A percentile compares a stretch with the other conserved stretches of the same genome.
Conservation (phyloP, 2,888 invertebrate species). For the Cerceris ruficornis region DNA sequence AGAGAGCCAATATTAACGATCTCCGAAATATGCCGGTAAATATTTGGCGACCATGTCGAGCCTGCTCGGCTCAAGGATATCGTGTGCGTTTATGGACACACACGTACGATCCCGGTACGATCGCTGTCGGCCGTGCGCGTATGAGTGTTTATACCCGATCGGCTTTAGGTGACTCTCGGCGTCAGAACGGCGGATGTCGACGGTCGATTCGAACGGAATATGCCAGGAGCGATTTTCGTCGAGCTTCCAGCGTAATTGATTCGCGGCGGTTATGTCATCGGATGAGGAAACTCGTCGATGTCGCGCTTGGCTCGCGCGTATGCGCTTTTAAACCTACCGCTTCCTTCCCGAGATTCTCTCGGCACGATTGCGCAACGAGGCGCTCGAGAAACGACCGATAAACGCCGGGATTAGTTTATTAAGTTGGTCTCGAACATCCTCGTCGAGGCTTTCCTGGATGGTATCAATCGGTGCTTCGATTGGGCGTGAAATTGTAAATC, state of each 20-base stretch:
- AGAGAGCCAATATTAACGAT: conserved; percentile 74
- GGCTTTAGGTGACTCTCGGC: conserved; percentile 52
- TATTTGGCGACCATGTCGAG: conserved; percentile 67
- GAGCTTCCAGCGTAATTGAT: conserved; percentile 62
- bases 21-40: conserved; percentile 73
- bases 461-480: too few relatives aligned
- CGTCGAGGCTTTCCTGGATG: too few relatives aligned
- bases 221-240: conserved; percentile 62
- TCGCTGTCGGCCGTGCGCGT: neutral
- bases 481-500: too few relatives aligned
- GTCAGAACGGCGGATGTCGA: conserved; percentile 58
- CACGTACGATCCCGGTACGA: conserved; percentile 9
- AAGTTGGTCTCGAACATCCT: too few relatives aligned
- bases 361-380: neutral
- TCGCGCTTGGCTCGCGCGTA: conserved; percentile 6
- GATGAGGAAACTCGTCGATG: conserved; percentile 45
- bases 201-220: conserved; percentile 59
- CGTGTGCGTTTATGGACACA: conserved; percentile 34
- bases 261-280: conserved; percentile 60
- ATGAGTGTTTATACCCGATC: conserved; percentile 43
- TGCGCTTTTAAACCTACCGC: neutral
- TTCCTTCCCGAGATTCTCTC: neutral
- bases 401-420: too few relatives aligned
- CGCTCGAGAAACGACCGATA: neutral
- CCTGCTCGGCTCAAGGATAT: conserved; percentile 69